Base-by-base conservation (phyloP, 2,113 vertebrate genomes). In the Cochlearius cochlearius region DNA sequence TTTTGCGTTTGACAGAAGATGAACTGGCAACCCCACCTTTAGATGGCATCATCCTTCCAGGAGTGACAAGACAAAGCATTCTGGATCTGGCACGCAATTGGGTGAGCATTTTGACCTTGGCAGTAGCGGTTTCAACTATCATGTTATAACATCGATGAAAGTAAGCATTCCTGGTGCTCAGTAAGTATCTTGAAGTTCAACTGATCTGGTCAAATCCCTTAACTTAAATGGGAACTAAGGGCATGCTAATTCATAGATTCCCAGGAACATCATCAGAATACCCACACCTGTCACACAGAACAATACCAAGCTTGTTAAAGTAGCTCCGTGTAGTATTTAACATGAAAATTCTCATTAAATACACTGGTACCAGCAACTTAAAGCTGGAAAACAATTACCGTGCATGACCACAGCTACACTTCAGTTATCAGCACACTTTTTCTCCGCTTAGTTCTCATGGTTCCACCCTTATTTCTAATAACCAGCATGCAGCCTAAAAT, bases 11-110 rank as follows among this genome's bases (percentile, higher is more conserved):
- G 82, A 78, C 95, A 99, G 99, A 99, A 84, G 98, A 99, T 92
- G 99, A 99, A 66, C 98, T 99, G 83, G 98, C 98, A 58, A 99
- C 99, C 5, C 99, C 99, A 74, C 99, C 99, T 17, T 98, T 99
- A 94, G 99, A 99, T 96, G 99, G 99, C 81, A 98, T 99, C 96
- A 99, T 99, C 76, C 98, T 99, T 66, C 99, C 99, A 30, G 99
- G 99, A 66, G 98, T 99, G 85, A 99, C 98, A 7, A 97, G 99
- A 56, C 98, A 98, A 96, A 99, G 99, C 95, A 98, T 99, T 82
- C 94, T 99, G 90, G 99, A 99, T 36, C 97, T 99, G 80, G 97
- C 98, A 19, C 84, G 32, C 11, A 58, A 96, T 19, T 99, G 99
- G 99, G 99, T 99, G 87, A 94, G 98, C 97, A n/a, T 45, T 96